Evolutionary conservation across 1,140 invertebrate genomes (phyloP).

Genomic region (Drosophila sulfurigaster): DNA sequence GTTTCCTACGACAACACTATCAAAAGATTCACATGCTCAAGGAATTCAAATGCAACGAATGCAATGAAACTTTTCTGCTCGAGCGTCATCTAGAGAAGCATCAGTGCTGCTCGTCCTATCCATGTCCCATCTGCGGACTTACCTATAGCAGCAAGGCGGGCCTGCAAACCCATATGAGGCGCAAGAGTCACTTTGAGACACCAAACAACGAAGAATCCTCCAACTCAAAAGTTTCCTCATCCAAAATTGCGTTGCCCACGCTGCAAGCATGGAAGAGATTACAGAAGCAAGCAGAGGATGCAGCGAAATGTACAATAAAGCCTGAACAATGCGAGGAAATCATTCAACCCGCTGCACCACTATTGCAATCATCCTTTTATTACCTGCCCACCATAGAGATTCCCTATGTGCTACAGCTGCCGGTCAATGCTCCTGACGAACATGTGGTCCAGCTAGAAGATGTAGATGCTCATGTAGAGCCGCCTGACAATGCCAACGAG

Average conservation of each 20-base stretch:
- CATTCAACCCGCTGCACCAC: not conserved
- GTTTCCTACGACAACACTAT: constrained; percentile 86
- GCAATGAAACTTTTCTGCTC: constrained; percentile 87
- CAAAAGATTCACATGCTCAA: constrained; percentile 88
- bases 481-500: not conserved
- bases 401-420: constrained; percentile 28
- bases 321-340: not conserved
- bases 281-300: constrained; percentile 22
- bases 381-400: constrained; percentile 44
- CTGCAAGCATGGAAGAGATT: constrained; percentile 37
- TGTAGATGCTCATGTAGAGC: not conserved
- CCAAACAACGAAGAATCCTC: not conserved
- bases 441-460: not conserved
- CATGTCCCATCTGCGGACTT: constrained; percentile 52
- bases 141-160: constrained; percentile 65
- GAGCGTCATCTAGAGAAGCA: constrained; percentile 86
- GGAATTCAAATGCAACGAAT: constrained; percentile 85
- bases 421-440: constrained; percentile 9
- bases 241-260: constrained; percentile 49
- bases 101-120: constrained; percentile 86
- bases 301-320: not conserved
- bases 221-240: not conserved
- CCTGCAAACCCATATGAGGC: constrained; percentile 65
- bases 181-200: constrained; percentile 52
- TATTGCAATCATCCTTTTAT: constrained; percentile 27